Conservation (phyloP, 2,888 invertebrate genomes). For the Zaprionus obscuricornis region DNA sequence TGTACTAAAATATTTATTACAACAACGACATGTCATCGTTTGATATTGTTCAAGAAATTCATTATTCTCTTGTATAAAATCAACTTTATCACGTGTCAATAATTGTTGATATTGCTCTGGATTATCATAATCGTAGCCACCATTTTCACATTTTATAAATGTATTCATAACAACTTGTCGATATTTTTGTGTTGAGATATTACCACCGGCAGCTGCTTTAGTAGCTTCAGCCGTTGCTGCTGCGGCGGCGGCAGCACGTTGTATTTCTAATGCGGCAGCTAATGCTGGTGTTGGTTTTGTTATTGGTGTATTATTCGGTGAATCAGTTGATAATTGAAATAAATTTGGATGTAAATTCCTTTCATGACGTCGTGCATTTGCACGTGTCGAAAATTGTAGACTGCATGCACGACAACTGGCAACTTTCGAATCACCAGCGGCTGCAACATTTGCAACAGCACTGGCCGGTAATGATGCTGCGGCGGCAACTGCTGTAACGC, state of each 20-base stretch:
- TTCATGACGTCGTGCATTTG: slow-evolving; percentile 83
- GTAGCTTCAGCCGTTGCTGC: slow-evolving; percentile 70
- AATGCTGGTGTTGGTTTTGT: slow-evolving; percentile 79
- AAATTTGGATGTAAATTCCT: slow-evolving; percentile 83
- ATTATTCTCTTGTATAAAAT: slow-evolving; percentile 81
- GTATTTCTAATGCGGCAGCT: slow-evolving; percentile 78
- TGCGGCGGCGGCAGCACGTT: slow-evolving; percentile 71
- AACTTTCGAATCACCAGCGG: slow-evolving; percentile 76
- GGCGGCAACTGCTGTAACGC: slow-evolving; percentile 60
- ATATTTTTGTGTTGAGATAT: slow-evolving; percentile 75
- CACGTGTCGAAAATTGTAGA: slow-evolving; percentile 83
- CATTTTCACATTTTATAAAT: slow-evolving; percentile 74
- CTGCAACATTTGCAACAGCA: slow-evolving; percentile 71
- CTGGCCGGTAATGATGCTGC: slow-evolving; percentile 61
- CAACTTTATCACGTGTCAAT: slow-evolving; percentile 81
- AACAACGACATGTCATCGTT: slow-evolving; percentile 83
- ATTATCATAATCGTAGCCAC: slow-evolving; percentile 82
- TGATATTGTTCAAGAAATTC: slow-evolving; percentile 83
- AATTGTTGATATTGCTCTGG: slow-evolving; percentile 82
- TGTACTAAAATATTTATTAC: slow-evolving; percentile 81
- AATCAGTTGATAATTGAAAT: slow-evolving; percentile 71
- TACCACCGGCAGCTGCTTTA: slow-evolving; percentile 66
- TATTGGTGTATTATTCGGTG: slow-evolving; percentile 69
- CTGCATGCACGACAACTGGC: slow-evolving; percentile 83
- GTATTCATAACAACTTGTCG: slow-evolving; percentile 78